These are phyloP conservation scores for Ptilorrhoa leucosticta DNA, from an alignment of 2,113 vertebrate genomes.

Conservation along the genomic window DNA sequence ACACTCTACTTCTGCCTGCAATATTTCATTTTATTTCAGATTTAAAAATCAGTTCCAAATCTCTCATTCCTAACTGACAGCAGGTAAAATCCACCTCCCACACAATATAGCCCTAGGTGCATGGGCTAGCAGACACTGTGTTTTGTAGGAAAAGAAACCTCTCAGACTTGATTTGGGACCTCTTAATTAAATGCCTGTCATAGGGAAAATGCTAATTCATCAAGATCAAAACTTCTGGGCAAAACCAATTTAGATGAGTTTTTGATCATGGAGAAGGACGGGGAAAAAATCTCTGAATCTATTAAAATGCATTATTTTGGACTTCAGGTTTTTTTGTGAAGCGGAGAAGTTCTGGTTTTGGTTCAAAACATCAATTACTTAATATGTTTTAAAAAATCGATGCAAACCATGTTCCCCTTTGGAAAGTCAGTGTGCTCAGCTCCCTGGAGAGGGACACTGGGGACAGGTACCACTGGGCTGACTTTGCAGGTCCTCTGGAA, in stretches of 20 bases:
- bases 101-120: fast-evolving
- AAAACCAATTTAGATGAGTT: background rate
- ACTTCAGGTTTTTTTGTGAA: fast-evolving
- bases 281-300: background rate
- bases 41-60: background rate
- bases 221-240: background rate
- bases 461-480: too few species aligned
- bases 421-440: fast-evolving
- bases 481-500: background rate
- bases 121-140: background rate
- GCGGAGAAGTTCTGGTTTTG: background rate
- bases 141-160: background rate
- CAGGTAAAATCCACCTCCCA: background rate
- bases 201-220: background rate
- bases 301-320: background rate
- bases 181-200: background rate
- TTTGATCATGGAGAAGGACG: background rate
- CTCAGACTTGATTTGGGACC: background rate
- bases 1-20: background rate
- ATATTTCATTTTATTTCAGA: background rate
- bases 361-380: background rate
- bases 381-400: background rate
- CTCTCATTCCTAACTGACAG: background rate
- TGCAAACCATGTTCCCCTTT: background rate
- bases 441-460: background rate